These are phyloP conservation scores for Manis pentadactyla DNA, from an alignment of 2,797 vertebrate genomes.

Conservation along the genomic window DNA sequence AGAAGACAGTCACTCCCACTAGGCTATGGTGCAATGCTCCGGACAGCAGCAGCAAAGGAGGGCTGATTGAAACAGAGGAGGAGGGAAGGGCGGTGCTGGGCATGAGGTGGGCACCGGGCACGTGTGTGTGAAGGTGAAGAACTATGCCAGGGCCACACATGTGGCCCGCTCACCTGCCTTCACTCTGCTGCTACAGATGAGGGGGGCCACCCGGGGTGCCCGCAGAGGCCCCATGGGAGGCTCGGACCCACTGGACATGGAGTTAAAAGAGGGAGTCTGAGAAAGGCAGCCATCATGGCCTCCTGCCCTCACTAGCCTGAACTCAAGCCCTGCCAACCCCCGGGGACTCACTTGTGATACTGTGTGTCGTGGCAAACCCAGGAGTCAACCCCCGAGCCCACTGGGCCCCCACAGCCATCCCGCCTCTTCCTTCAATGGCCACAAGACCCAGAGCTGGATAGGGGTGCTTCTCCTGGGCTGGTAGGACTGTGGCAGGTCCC, in stretches of 20 bases:
- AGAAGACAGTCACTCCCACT: neutral
- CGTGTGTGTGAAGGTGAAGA: neutral
- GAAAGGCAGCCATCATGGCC: neutral
- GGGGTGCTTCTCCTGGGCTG: neutral
- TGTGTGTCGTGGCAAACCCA: fast-evolving
- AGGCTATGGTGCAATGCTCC: neutral
- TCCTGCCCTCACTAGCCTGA: neutral
- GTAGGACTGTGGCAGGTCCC: neutral
- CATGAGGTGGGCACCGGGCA: neutral
- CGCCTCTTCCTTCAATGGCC: neutral
- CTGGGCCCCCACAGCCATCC: neutral
- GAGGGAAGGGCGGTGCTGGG: neutral
- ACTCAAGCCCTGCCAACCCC: neutral
- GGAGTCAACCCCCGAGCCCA: neutral
- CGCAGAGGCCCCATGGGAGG: fast-evolving
- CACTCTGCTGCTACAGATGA: neutral
- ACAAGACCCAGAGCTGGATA: neutral
- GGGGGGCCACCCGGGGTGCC: neutral
- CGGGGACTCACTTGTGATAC: fast-evolving
- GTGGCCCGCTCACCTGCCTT: fast-evolving
- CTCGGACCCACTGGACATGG: neutral
- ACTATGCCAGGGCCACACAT: neutral
- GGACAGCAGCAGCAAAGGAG: neutral
- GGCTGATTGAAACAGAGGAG: neutral
- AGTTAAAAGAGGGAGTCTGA: neutral